Base-by-base conservation (phyloP, 2,113 vertebrate species). In the Pachyramphus minor region DNA sequence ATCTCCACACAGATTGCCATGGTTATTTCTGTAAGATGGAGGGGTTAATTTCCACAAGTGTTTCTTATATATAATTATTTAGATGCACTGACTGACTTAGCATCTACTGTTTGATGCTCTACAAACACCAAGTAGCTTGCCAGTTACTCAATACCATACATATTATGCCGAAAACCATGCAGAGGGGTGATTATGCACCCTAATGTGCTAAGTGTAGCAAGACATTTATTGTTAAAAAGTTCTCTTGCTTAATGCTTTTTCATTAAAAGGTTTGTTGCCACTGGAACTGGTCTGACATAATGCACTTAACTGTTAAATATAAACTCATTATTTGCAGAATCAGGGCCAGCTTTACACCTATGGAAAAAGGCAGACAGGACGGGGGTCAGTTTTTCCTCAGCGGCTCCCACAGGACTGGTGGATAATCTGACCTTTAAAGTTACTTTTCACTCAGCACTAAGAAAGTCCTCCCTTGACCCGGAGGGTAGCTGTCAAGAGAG, bases 31-130 rank as follows among this genome's bases (percentile, higher is more conserved):
- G 0, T 49, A 84, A 96, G 80, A 97, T 84, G 80, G 84, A 95
- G 87, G 94, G 89, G 41, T 97, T 94, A 92, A 94, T 89, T 96
- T 82, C 95, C 91, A 87, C 77, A 87, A 95, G 91, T 59, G 75
- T 89, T 97, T 87, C 96, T 95, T 76, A 64, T 60, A 64, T 91
- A 12, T 87, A 91, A 95, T 95, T 96, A 94, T 73, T 94, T 76
- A 53, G 84, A 84, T 79, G 87, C 69, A 74, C 33, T 10, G 92
- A 67, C 33, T 10, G 92, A 82, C 71, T 89, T 79, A 92, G 73
- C 74, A 88, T 84, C 69, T 94, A 86, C 89, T 92, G 69, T 82
- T 91, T 79, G 87, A 94, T 76, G 93, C 74, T 82, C 91, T 91
- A 82, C 89, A 95, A 95, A 89, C 85, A 91, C 80, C 95, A 82